A percentile compares a stretch with the other conserved stretches of the same genome.
These are phyloP conservation scores for Resseliella maxima DNA, from an alignment of 2,888 invertebrate species.

Conservation along the genomic window DNA sequence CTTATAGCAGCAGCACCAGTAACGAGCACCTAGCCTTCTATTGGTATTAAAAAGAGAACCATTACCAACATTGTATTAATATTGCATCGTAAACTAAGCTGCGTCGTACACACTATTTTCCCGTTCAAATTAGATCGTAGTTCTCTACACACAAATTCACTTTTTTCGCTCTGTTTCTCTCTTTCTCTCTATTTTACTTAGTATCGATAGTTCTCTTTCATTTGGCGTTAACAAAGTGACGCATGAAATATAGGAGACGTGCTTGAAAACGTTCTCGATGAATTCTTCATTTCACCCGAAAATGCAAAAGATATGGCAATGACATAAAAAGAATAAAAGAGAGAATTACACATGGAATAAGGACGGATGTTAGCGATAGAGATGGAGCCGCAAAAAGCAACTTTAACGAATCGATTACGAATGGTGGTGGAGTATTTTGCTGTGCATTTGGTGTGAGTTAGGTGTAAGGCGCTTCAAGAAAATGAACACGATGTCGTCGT, in stretches of 20 bases:
- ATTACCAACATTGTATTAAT: slow-evolving; percentile 8
- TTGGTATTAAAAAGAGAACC: neutral
- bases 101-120: slow-evolving; percentile 7
- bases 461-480: neutral
- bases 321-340: neutral
- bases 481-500: neutral
- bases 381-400: neutral
- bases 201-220: neutral
- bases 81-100: slow-evolving; percentile 32
- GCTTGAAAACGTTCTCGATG: slow-evolving; percentile 1
- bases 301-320: slow-evolving; percentile 30
- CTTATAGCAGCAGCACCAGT: neutral
- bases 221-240: neutral
- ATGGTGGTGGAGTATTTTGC: neutral
- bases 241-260: neutral
- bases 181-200: neutral
- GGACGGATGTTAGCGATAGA: no score
- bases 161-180: neutral
- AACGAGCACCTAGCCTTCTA: neutral
- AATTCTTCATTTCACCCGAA: neutral
- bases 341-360: no score
- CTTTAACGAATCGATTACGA: neutral
- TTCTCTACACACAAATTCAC: neutral
- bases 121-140: neutral
- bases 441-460: neutral